Percentiles rank a stretch among this genome's conserved stretches.
Evolutionary conservation across 2,113 vertebrate genomes (phyloP).

Genomic region (Ivindomyrus marchei): DNA sequence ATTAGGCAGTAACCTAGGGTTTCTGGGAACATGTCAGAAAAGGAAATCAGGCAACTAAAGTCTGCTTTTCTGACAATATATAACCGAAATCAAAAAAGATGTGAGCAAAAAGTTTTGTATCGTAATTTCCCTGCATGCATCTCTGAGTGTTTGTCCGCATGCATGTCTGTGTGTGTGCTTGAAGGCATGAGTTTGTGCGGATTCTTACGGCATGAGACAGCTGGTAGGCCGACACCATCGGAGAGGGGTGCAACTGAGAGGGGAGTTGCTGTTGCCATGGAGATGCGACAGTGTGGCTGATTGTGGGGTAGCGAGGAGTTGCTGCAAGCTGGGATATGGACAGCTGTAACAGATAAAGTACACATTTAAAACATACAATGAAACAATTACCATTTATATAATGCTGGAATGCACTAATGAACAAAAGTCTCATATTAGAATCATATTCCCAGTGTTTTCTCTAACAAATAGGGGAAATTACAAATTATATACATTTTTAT

Average conservation of each 20-base stretch:
- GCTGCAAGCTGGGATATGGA: slow-evolving; percentile 76
- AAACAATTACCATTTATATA: neutral
- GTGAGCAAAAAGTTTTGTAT: neutral
- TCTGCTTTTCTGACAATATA: neutral
- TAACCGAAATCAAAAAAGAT: neutral
- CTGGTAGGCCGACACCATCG: slow-evolving; percentile 56
- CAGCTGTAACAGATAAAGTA: slow-evolving; percentile 56
- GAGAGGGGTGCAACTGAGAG: slow-evolving; percentile 49
- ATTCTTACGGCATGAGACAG: slow-evolving; percentile 66
- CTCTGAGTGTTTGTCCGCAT: slow-evolving; percentile 20
- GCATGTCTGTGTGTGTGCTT: neutral
- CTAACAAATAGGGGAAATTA: neutral
- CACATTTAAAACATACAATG: neutral
- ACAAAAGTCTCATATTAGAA: neutral
- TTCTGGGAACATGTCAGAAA: neutral
- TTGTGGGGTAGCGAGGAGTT: slow-evolving; percentile 52
- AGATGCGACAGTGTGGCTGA: slow-evolving; percentile 40
- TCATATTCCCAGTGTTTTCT: neutral
- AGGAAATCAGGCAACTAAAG: neutral
- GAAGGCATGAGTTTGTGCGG: slow-evolving; percentile 38
- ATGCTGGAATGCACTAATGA: neutral
- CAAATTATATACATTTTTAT: neutral
- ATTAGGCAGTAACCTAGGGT: neutral
- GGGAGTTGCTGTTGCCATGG: slow-evolving; percentile 51
- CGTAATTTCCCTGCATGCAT: slow-evolving; percentile 15